Evolutionary conservation across 2,113 vertebrate genomes (phyloP).

Genomic region (Polyodon spathula): DNA sequence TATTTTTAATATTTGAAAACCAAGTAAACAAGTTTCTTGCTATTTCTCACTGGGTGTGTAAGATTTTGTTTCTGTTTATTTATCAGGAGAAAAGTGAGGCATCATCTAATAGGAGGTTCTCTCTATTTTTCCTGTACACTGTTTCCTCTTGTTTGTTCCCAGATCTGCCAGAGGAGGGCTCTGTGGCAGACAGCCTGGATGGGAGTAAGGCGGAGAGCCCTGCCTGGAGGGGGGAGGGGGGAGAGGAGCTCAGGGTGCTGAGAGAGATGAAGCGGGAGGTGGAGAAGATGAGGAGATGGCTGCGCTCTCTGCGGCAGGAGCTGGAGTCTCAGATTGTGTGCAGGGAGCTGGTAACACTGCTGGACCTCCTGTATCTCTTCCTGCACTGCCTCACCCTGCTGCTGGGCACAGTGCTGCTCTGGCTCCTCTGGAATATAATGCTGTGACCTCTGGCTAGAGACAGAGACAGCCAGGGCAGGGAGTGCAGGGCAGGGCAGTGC

Average conservation of each 20-base stretch:
- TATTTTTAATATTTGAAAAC: too few relatives aligned
- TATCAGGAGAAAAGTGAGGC: too few relatives aligned
- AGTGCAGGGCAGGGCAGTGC: too few relatives aligned
- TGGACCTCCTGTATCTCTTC: constrained; percentile 21
- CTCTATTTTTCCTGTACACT: neutral
- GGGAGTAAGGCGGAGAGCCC: neutral
- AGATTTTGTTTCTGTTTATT: too few relatives aligned
- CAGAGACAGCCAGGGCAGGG: too few relatives aligned
- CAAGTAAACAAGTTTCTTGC: too few relatives aligned
- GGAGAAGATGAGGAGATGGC: constrained; percentile 1
- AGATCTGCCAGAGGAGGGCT: neutral
- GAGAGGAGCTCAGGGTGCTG: neutral
- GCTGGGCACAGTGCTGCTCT: constrained; percentile 9
- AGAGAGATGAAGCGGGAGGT: constrained; percentile 7
- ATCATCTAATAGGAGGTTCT: neutral
- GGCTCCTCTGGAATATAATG: too few relatives aligned
- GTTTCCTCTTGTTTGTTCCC: neutral
- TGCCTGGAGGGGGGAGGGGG: neutral
- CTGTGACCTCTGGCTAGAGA: too few relatives aligned
- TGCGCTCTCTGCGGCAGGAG: constrained; percentile 2
- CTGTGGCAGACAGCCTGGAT: neutral
- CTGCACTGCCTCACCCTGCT: constrained; percentile 19
- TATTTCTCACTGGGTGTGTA: too few relatives aligned
- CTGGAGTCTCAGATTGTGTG: constrained; percentile 7
- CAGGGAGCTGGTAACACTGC: constrained; percentile 13